Base-by-base conservation (phyloP, 2,113 vertebrate genomes). In the Neogale vison region DNA sequence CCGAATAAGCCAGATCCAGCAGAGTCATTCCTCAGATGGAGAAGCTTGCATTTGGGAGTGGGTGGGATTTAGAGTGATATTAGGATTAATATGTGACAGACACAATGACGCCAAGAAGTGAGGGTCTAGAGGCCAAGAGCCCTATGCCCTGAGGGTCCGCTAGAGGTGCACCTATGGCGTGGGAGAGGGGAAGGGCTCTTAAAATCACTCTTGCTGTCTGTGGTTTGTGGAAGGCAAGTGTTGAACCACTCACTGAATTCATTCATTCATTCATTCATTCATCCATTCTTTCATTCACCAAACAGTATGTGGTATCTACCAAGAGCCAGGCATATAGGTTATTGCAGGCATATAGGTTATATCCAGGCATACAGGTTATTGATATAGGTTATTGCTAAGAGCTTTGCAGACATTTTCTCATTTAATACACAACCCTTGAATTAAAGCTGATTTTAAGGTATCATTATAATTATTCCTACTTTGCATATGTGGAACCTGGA, bases 381-480 rank as follows among this genome's bases (percentile, higher is more conserved):
- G 42, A 42, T 42, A 42, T 42, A 42, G 42, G 42, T 42, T 42
- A 42, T 42, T 42, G 65, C 59, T 55, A 89, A 84, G 63, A 45
- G 6, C 1, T 61, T 36, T 39, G 31, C 7, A 67, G 81, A 47
- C 34, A 18, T 86, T 50, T 81, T 90, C 47, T 72, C n/a, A 63
- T 65, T 87, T 85, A 65, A 69, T 34, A 79, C 18, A 57, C 42
- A 57, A 55, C 23, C 21, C 50, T 96, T 45, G 36, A 85, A 85
- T 88, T 55, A 67, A 95, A 97, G 77, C 72, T 81, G 71, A 90
- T 93, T 92, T 85, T 45, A 39, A 88, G 59, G 82, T 81, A 45
- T 63, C 36, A 61, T 65, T 81, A 65, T 50, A 88, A 88, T 72
- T 36, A 79, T 57, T 69, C 36, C 52, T 90, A n/a, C 65, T 88